Conservation (phyloP, 2,888 invertebrate species). For the Dexiosoma caninum region DNA sequence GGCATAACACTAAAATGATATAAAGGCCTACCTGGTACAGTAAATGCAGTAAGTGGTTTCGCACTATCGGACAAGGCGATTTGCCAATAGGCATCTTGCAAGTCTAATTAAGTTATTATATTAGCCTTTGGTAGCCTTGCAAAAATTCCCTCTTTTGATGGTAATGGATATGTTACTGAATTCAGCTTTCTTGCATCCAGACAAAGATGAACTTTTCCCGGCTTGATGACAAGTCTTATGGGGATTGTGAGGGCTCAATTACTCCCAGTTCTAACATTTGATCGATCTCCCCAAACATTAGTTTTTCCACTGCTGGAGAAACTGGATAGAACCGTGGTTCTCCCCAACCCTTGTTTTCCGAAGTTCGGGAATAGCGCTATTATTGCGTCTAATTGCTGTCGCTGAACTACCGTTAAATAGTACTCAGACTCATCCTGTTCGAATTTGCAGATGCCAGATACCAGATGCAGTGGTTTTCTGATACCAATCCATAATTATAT, state of each 20-base stretch:
- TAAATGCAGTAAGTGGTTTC: conserved; percentile 44
- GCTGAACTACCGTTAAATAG: no score
- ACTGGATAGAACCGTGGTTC: conserved; percentile 60
- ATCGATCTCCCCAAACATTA: conserved; percentile 67
- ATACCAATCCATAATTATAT: no score
- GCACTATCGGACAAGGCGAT: conserved; percentile 31
- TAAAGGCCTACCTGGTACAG: conserved; percentile 49
- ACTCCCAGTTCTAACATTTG: conserved; percentile 68
- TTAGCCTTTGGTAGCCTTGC: conserved; percentile 45
- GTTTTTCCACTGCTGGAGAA: conserved; percentile 58
- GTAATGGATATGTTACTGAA: conserved; percentile 33
- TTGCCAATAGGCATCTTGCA: conserved; percentile 54
- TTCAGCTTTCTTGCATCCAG: conserved; percentile 27
- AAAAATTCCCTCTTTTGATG: conserved; percentile 45
- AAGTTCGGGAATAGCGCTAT: conserved; percentile 9
- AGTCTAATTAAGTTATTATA: conserved; percentile 51
- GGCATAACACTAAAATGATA: conserved; percentile 49
- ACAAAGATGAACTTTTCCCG: conserved; percentile 34
- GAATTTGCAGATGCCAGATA: no score
- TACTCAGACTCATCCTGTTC: no score
- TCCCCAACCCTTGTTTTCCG: conserved; percentile 33
- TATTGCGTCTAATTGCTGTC: not conserved
- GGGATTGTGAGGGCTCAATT: conserved; percentile 65
- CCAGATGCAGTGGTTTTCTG: no score
- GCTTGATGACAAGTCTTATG: conserved; percentile 15